These are phyloP conservation scores for Oplegnathus fasciatus DNA, from an alignment of 2,113 vertebrate species.

Conservation along the genomic window DNA sequence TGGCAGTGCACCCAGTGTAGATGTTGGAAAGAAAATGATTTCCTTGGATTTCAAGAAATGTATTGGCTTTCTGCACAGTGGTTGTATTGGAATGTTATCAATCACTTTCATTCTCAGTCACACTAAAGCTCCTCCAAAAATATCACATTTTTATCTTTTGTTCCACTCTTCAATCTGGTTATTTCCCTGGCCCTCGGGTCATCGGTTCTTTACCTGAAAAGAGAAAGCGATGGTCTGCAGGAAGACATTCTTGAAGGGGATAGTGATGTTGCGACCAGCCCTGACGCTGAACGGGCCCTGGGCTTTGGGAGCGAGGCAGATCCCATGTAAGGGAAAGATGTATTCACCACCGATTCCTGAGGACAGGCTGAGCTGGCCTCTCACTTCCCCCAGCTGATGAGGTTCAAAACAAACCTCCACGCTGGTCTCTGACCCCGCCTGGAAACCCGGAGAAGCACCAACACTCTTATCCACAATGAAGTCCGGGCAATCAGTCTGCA, in stretches of 20 bases:
- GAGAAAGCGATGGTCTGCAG: slow-evolving; percentile 81
- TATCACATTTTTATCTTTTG: neutral
- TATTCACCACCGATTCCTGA: slow-evolving; percentile 85
- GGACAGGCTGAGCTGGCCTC: slow-evolving; percentile 81
- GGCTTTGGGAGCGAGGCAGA: slow-evolving; percentile 85
- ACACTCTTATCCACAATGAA: slow-evolving; percentile 86
- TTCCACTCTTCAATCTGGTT: neutral
- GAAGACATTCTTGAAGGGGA: slow-evolving; percentile 93
- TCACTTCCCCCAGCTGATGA: slow-evolving; percentile 86
- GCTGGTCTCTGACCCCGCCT: slow-evolving; percentile 82
- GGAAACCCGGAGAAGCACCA: slow-evolving; percentile 69
- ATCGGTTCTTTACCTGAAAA: slow-evolving; percentile 52
- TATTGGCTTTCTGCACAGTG: neutral
- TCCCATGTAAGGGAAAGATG: slow-evolving; percentile 85
- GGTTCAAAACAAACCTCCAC: slow-evolving; percentile 90
- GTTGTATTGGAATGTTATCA: neutral
- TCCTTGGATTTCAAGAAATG: neutral
- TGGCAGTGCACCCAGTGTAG: neutral
- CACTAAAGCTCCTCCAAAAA: neutral
- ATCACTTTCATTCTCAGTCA: neutral
- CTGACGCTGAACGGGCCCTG: slow-evolving; percentile 88
- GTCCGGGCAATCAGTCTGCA: slow-evolving; percentile 83
- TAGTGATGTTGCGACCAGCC: slow-evolving; percentile 75
- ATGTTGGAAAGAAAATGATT: neutral
- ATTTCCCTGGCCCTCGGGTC: neutral